Evolutionary conservation across 2,888 invertebrate species (phyloP).

Genomic region (Ennomos erosarius): DNA sequence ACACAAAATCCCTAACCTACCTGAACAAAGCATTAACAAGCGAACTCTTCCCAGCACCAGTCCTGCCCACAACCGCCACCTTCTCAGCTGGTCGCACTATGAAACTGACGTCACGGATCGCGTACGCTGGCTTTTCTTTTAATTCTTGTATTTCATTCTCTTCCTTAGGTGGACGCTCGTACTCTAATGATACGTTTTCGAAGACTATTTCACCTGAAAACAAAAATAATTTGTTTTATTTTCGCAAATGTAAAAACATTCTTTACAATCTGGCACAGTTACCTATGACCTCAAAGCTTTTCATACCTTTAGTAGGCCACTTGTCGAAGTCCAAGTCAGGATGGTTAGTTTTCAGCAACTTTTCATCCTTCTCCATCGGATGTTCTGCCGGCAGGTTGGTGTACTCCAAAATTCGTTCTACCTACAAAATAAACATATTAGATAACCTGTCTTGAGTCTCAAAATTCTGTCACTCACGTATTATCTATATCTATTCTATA

Average conservation of each 20-base stretch:
- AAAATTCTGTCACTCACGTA: no score
- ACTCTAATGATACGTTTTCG: constrained; percentile 73
- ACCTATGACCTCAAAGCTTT: background rate
- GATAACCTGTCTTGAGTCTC: no score
- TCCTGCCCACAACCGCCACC: constrained; percentile 92
- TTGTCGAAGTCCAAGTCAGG: constrained; percentile 67
- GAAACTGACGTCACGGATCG: constrained; percentile 82
- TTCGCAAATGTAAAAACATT: no score
- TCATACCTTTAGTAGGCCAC: constrained; percentile 76
- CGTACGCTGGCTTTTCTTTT: constrained; percentile 70
- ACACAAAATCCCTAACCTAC: constrained; percentile 35
- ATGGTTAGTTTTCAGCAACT: constrained; percentile 67
- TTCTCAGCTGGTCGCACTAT: constrained; percentile 84
- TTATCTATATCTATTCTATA: no score
- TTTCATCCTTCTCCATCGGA: constrained; percentile 76
- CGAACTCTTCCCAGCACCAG: constrained; percentile 93
- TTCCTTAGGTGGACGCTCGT: constrained; percentile 67
- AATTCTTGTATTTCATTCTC: constrained; percentile 42
- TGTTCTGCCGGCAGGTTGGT: constrained; percentile 87
- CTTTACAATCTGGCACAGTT: no score
- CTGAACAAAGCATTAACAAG: constrained; percentile 91
- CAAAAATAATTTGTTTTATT: no score
- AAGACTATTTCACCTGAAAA: constrained; percentile 73
- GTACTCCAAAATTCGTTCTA: constrained; percentile 93
- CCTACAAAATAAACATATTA: constrained; percentile 51